Percentiles rank a stretch among this genome's conserved stretches.
Conservation (phyloP, 2,113 vertebrate species). For the Calyptomena viridis region DNA sequence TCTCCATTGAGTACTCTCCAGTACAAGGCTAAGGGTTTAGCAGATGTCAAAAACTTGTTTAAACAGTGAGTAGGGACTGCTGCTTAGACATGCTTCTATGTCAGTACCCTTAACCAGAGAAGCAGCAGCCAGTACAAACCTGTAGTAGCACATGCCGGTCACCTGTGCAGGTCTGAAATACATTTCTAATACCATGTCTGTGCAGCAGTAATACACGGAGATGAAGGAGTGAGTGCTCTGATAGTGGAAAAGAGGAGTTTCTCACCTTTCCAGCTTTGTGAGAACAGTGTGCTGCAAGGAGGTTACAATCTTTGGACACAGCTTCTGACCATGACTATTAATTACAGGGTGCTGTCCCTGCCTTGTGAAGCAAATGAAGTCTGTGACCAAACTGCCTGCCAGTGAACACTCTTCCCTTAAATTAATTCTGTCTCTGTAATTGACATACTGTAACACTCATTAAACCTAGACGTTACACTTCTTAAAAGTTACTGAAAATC, state of each 20-base stretch:
- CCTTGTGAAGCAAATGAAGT: background rate
- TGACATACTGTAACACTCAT: background rate
- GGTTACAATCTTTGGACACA: background rate
- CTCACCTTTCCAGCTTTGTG: background rate
- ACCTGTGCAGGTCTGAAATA: background rate
- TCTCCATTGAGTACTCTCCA: background rate
- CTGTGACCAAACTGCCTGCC: background rate
- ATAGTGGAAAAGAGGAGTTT: background rate
- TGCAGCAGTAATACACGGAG: fast-evolving
- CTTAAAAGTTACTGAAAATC: slow-evolving; percentile 4
- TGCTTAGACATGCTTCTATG: background rate
- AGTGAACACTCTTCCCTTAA: background rate
- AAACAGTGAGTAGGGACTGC: background rate
- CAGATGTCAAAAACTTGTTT: background rate
- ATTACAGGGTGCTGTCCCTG: background rate
- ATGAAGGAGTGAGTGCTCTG: background rate
- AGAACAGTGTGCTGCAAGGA: background rate
- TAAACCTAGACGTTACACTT: background rate
- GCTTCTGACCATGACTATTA: background rate
- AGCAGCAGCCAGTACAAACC: background rate
- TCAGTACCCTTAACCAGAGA: background rate
- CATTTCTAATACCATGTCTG: fast-evolving
- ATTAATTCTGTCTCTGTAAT: background rate
- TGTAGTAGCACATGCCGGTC: fast-evolving
- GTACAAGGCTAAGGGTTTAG: background rate